Percentiles rank a stretch among this genome's conserved stretches.
Evolutionary conservation across 2,888 invertebrate species (phyloP).

Genomic region (Melanostoma mellinum): DNA sequence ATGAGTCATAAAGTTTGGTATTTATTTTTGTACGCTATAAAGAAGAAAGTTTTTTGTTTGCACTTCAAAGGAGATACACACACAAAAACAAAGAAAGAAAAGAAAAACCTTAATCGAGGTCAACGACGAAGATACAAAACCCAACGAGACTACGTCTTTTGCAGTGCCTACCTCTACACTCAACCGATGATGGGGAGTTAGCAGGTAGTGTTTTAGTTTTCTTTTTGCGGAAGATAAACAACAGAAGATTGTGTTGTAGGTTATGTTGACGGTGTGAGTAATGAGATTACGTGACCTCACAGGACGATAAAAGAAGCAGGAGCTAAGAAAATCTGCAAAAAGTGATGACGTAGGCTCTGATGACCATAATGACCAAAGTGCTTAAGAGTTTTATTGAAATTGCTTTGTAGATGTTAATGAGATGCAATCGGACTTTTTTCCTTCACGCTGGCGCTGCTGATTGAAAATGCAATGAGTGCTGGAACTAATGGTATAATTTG

Average conservation of each 20-base stretch:
- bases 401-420: slow-evolving; percentile 40
- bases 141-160: slow-evolving; percentile 49
- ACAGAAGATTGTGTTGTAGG: slow-evolving; percentile 26
- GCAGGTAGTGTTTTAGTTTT: neutral
- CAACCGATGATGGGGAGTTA: no score
- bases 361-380: slow-evolving; percentile 47
- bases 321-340: slow-evolving; percentile 46
- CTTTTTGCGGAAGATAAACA: slow-evolving; percentile 13
- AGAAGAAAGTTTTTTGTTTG: slow-evolving; percentile 44
- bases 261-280: slow-evolving; percentile 36
- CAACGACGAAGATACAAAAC: slow-evolving; percentile 56
- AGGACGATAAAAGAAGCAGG: slow-evolving; percentile 43
- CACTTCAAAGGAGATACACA: slow-evolving; percentile 3
- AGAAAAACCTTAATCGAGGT: slow-evolving; percentile 59
- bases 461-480: no score
- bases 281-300: slow-evolving; percentile 67
- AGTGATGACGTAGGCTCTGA: slow-evolving; percentile 12
- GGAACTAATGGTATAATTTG: no score
- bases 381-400: slow-evolving; percentile 59
- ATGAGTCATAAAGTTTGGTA: slow-evolving; percentile 56
- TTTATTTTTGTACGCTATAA: neutral
- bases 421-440: slow-evolving; percentile 18
- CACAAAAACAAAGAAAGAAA: slow-evolving; percentile 1
- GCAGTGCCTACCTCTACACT: neutral
- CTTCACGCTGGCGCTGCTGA: neutral